These are phyloP conservation scores for Himalopsyche kuldschensis DNA, from an alignment of 2,888 invertebrate genomes.

Conservation along the genomic window DNA sequence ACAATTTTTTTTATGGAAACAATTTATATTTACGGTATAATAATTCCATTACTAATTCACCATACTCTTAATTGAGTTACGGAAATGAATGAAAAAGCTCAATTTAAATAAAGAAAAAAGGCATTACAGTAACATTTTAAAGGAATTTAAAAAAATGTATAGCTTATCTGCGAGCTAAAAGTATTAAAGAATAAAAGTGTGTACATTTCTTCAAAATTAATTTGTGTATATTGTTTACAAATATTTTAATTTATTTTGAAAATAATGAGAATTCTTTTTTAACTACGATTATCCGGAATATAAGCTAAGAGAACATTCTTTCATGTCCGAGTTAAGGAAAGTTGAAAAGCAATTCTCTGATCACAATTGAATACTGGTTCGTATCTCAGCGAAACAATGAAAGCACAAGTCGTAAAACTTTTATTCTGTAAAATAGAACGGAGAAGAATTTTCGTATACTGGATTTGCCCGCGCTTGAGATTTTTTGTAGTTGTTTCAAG, in stretches of 20 bases:
- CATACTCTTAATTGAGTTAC: too few relatives aligned
- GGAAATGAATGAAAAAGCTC: too few relatives aligned
- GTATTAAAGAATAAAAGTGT: too few relatives aligned
- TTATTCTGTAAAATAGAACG: neutral
- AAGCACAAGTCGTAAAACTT: neutral
- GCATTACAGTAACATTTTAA: too few relatives aligned
- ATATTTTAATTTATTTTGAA: neutral
- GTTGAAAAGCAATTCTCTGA: neutral
- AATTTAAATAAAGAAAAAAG: too few relatives aligned
- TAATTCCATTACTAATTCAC: too few relatives aligned
- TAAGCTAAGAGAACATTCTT: neutral
- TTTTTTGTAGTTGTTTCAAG: neutral
- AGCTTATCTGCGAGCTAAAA: too few relatives aligned
- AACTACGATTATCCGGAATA: neutral
- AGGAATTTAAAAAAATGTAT: too few relatives aligned
- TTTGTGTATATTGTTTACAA: neutral
- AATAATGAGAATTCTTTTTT: neutral
- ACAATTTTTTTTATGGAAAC: too few relatives aligned
- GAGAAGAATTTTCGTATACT: neutral
- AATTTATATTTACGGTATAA: too few relatives aligned
- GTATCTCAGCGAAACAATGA: neutral
- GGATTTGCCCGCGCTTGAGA: neutral
- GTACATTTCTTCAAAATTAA: too few relatives aligned
- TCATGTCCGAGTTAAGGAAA: neutral
- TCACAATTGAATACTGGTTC: neutral